These are phyloP conservation scores for Helicolenus hilgendorfi DNA, from an alignment of 2,797 vertebrate species.

Conservation along the genomic window DNA sequence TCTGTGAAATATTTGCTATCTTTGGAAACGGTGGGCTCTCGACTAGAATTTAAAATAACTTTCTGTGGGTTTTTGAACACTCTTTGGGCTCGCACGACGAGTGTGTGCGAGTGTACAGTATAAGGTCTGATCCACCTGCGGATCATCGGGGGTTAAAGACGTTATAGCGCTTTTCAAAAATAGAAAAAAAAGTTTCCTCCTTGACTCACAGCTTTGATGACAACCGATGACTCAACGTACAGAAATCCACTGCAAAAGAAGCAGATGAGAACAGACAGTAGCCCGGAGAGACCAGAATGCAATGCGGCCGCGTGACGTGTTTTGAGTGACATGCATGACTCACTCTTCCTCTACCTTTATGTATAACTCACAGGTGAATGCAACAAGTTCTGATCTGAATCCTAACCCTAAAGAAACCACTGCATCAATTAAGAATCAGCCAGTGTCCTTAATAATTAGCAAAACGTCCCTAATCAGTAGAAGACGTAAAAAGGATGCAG, in stretches of 20 bases:
- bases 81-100: neutral
- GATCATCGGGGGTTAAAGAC: neutral
- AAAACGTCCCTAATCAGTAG: neutral
- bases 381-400: neutral
- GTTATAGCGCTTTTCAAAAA: neutral
- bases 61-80: neutral
- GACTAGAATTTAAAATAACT: neutral
- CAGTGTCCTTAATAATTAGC: neutral
- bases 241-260: neutral
- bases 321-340: constrained; percentile 41
- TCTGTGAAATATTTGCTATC: neutral
- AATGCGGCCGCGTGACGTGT: neutral
- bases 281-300: constrained; percentile 28
- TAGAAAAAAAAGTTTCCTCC: neutral
- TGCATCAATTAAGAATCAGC: neutral
- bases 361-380: neutral
- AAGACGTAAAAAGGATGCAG: neutral
- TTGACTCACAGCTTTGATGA: constrained; percentile 13
- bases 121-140: neutral
- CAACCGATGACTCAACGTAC: constrained; percentile 25
- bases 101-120: neutral
- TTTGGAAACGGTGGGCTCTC: neutral
- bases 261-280: constrained; percentile 32
- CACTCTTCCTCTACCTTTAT: neutral
- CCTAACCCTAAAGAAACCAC: neutral